Base-by-base conservation (phyloP, 23 tunicate genomes). In the Diplosoma virens region DNA sequence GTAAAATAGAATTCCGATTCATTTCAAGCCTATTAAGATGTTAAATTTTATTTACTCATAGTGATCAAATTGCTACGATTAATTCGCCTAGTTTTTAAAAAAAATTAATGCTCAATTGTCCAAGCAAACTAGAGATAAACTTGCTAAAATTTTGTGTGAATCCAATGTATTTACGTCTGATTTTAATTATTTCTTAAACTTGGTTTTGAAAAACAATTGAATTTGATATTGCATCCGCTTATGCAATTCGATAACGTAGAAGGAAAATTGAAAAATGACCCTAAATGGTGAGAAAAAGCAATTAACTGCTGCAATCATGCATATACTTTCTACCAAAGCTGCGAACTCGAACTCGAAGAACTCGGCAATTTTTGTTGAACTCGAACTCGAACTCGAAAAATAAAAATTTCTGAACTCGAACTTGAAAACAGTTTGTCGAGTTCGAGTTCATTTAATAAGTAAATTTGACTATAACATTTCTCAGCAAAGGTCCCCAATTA, bases 31-130 rank as follows among this genome's bases (percentile, higher is more conserved):
- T 36, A 18, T 17, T 22, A 67, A 22, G 74, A 67, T 2, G 52
- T 67, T 11, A 67, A 35, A 29, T 24, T 67, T 34, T 67, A 16
- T 45, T 67, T 3, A 25, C 3, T 2, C 28, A 67, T 37, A 21
- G 4, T 37, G 25, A 22, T 34, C 25, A 67, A 9, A 22, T 34
- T 3, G 3, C 74, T 3, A 67, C 20, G 3, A 2, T 67, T 6
- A 67, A 67, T 23, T 67, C 74, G 17, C 74, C 74, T 17, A 26
- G 52, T 34, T 23, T 67, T 6, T 67, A 2, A 67, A 67, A n/a
- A 28, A 28, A 5, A 63, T 63, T 5, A 63, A 26, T 63, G 35
- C 16, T 6, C 33, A 36, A 6, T 27, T 63, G 35, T 36, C 70
- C 16, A 63, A 63, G 20, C 14, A 11, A 26, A 63, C 36, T 7